phyloP scores from a whole-genome alignment of 2,888 invertebrate species.

The Chalcosyrphus nemorum region DNA sequence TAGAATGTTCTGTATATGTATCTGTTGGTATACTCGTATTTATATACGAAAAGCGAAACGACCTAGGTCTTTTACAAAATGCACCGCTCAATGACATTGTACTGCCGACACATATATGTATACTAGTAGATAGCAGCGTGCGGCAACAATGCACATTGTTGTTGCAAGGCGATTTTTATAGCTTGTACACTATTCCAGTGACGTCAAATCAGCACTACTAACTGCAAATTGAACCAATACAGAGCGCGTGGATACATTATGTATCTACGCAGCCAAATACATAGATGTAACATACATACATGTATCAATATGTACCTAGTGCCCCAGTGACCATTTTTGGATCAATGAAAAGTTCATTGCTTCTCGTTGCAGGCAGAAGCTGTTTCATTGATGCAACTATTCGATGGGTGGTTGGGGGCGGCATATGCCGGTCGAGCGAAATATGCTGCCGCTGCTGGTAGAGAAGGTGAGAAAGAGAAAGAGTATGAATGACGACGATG shows the following conservation, averaged over 20 bases:
- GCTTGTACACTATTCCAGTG: constrained; percentile 42
- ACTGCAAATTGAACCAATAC: constrained; percentile 34
- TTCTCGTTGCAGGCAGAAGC: constrained; percentile 57
- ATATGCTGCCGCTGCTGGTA: no score
- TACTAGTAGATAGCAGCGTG: constrained; percentile 2
- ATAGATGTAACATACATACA: constrained; percentile 40
- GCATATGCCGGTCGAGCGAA: constrained; percentile 43
- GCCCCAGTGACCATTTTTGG: constrained; percentile 72
- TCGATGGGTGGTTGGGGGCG: constrained; percentile 31
- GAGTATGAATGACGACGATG: constrained; percentile 65
- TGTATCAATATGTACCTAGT: constrained; percentile 60
- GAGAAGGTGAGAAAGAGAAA: constrained; percentile 27
- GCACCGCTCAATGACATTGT: constrained; percentile 69
- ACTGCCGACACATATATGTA: constrained; percentile 27
- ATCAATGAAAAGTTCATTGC: constrained; percentile 75
- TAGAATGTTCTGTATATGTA: constrained; percentile 9
- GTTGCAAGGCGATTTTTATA: constrained; percentile 44
- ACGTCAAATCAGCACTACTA: constrained; percentile 61
- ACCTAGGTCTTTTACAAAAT: constrained; percentile 53
- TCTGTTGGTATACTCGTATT: background rate
- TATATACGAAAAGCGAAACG: constrained; percentile 35
- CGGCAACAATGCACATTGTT: constrained; percentile 56
- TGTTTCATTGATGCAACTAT: constrained; percentile 71
- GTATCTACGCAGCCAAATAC: constrained; percentile 57
- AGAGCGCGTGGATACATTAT: constrained; percentile 29